Evolutionary conservation across 2,113 vertebrate genomes (phyloP).

Genomic region (Coracopsis vasa): DNA sequence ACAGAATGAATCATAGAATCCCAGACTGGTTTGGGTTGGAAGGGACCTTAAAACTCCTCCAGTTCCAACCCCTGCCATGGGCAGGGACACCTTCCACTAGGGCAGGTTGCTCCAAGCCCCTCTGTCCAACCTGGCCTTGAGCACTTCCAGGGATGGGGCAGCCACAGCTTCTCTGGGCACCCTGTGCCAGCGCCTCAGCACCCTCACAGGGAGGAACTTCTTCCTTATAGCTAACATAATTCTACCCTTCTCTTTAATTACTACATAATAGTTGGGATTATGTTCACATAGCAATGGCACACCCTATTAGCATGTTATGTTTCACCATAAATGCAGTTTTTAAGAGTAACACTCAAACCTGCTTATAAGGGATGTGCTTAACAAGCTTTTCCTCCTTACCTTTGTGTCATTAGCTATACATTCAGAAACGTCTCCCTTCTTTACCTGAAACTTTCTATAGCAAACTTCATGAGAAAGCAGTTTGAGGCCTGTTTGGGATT

Average conservation of each 20-base stretch:
- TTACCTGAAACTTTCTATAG: not conserved
- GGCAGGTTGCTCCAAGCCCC: not conserved
- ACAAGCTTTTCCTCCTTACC: not conserved
- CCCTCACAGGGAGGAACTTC: not conserved
- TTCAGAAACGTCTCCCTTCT: not conserved
- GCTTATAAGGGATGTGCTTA: not conserved
- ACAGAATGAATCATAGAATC: not conserved
- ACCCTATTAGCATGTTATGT: not conserved
- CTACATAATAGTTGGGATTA: not conserved
- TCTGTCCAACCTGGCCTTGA: too few species aligned
- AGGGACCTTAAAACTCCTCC: not conserved
- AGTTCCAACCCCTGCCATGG: not conserved
- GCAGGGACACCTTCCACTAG: not conserved
- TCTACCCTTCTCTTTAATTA: not conserved
- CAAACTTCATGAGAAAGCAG: not conserved
- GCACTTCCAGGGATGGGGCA: not conserved
- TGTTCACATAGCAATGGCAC: not conserved
- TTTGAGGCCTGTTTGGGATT: not conserved
- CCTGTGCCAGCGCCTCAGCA: not conserved
- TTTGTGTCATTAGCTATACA: not conserved
- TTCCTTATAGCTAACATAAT: not conserved
- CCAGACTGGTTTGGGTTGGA: not conserved
- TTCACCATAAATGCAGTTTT: not conserved
- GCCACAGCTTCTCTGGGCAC: not conserved
- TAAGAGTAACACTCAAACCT: not conserved